Percentiles rank a stretch among this genome's conserved stretches.
These are phyloP conservation scores for Microcebus griseorufus DNA, from an alignment of 2,113 vertebrate species.

Conservation along the genomic window DNA sequence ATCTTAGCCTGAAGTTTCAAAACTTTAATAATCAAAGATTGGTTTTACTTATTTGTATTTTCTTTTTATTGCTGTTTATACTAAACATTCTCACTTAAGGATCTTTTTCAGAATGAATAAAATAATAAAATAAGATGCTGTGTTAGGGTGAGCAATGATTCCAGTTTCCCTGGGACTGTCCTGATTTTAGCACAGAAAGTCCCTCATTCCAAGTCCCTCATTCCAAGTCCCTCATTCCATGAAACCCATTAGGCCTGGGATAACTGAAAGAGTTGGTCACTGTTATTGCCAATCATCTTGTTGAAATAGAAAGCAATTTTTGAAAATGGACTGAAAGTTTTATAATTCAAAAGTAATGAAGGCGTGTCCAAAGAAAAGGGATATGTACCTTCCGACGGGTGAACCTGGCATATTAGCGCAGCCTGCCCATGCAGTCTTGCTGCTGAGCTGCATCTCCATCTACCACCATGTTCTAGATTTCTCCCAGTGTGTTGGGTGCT, in stretches of 20 bases:
- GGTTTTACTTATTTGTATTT: background rate
- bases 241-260: too few relatives aligned
- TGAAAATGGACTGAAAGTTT: background rate
- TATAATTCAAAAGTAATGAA: background rate
- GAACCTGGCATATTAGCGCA: background rate
- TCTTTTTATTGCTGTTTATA: background rate
- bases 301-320: background rate
- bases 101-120: background rate
- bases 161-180: background rate
- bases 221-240: background rate
- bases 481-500: fast-evolving
- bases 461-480: fast-evolving
- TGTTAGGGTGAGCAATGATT: background rate
- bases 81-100: background rate
- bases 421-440: fast-evolving
- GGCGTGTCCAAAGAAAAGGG: background rate
- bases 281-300: background rate
- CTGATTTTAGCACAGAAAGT: background rate
- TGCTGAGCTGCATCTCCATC: fast-evolving
- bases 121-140: background rate
- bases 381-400: background rate
- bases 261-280: background rate
- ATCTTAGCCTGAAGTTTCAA: background rate
- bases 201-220: too few relatives aligned
- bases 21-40: background rate